phyloP scores from a whole-genome alignment of 2,797 vertebrate genomes.

The Mormyrus hasselquistii region DNA sequence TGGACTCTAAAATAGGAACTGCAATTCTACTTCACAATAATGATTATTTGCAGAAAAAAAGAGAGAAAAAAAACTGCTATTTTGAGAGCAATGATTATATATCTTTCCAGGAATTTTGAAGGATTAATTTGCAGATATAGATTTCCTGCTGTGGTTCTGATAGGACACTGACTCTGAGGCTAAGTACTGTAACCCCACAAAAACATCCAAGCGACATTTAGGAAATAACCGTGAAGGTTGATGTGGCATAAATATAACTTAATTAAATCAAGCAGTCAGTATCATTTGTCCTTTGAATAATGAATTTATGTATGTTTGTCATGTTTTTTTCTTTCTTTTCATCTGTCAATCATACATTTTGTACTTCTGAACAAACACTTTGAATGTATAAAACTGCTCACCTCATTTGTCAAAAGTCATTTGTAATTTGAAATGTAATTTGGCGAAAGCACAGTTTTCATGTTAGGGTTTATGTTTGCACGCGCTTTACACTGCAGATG shows the following conservation, averaged over 20 bases:
- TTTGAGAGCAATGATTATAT: constrained; percentile 19
- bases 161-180: background rate
- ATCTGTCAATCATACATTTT: background rate
- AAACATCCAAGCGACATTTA: background rate
- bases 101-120: background rate
- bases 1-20: constrained; percentile 53
- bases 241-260: background rate
- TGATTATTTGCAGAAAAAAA: constrained; percentile 46
- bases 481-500: background rate
- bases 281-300: background rate
- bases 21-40: constrained; percentile 55
- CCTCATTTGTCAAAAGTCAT: background rate
- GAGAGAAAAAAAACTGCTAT: constrained; percentile 31
- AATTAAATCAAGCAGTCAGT: background rate
- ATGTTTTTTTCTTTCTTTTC: background rate
- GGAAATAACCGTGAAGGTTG: constrained; percentile 13
- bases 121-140: constrained; percentile 3
- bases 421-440: background rate
- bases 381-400: background rate
- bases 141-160: constrained; percentile 5
- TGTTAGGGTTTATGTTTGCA: background rate
- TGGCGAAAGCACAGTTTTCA: background rate
- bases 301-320: background rate
- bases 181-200: background rate
- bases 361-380: background rate